phyloP scores from a whole-genome alignment of 2,113 vertebrate species.

The Girardinichthys multiradiatus region DNA sequence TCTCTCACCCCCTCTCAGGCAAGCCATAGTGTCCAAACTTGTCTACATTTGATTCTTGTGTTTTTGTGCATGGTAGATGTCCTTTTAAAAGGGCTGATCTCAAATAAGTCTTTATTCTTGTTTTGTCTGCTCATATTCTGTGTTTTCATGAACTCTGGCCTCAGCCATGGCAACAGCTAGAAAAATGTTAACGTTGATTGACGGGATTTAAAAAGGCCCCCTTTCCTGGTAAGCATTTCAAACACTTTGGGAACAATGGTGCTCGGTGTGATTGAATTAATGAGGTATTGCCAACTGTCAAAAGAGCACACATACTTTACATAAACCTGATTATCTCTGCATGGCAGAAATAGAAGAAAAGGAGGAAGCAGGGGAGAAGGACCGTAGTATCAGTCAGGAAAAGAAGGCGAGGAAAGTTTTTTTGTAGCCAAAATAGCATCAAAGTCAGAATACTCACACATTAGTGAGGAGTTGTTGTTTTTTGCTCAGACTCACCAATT shows the following conservation, averaged over 20 bases:
- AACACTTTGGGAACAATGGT: slow-evolving; percentile 98
- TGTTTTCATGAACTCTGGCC: slow-evolving; percentile 99
- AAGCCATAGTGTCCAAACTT: slow-evolving; percentile 93
- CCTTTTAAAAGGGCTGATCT: slow-evolving; percentile 94
- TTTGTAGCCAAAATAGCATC: slow-evolving; percentile 85
- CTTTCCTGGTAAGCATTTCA: slow-evolving; percentile 96
- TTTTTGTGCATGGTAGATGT: slow-evolving; percentile 97
- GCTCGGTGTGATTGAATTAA: slow-evolving; percentile 99
- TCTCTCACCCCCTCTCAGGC: slow-evolving; percentile 85
- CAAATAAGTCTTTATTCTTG: slow-evolving; percentile 99
- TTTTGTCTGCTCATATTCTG: slow-evolving; percentile 98
- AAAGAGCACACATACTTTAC: slow-evolving; percentile 99
- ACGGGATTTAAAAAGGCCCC: slow-evolving; percentile 96
- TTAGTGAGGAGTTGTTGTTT: slow-evolving; percentile 67
- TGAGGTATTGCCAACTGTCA: slow-evolving; percentile 98
- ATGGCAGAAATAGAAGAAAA: slow-evolving; percentile 93
- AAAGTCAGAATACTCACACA: slow-evolving; percentile 76
- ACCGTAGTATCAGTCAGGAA: slow-evolving; percentile 55
- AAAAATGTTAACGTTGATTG: slow-evolving; percentile 99
- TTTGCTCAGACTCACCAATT: slow-evolving; percentile 76
- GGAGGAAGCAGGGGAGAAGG: slow-evolving; percentile 74
- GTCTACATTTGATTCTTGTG: slow-evolving; percentile 98
- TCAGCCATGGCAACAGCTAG: slow-evolving; percentile 97
- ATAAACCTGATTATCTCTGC: slow-evolving; percentile 99
- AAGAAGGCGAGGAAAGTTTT: slow-evolving; percentile 79